phyloP scores from a whole-genome alignment of 2,797 vertebrate species.

The Notolepis coatsorum region DNA sequence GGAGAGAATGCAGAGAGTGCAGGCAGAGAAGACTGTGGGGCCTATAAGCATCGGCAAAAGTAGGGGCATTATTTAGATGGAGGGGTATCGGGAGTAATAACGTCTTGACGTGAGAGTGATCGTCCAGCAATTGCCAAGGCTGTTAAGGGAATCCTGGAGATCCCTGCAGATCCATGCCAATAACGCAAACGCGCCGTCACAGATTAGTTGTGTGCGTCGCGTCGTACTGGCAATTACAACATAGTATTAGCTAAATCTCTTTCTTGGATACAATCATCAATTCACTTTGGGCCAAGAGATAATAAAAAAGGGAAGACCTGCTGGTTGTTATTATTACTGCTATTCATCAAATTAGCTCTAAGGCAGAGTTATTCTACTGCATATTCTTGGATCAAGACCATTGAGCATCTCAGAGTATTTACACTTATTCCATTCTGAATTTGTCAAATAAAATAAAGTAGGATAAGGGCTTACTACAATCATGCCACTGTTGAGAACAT shows the following conservation, averaged over 20 bases:
- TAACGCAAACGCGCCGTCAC: slow-evolving; percentile 4
- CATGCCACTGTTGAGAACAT: not conserved
- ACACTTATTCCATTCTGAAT: slow-evolving; percentile 3
- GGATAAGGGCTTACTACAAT: slow-evolving; percentile 3
- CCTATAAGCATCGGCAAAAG: slow-evolving; percentile 12
- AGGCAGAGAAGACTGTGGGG: not conserved
- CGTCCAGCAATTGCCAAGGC: not conserved
- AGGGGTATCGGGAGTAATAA: slow-evolving; percentile 5
- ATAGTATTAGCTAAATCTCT: slow-evolving; percentile 3
- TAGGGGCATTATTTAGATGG: slow-evolving; percentile 11
- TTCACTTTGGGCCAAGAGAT: slow-evolving; percentile 1
- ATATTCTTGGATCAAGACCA: not conserved
- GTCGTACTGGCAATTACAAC: slow-evolving; percentile 2
- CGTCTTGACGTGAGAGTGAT: slow-evolving; percentile 1
- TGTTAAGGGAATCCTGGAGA: not conserved
- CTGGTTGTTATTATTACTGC: slow-evolving; percentile 4
- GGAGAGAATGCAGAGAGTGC: not conserved
- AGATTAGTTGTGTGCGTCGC: not conserved
- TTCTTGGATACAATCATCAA: not conserved
- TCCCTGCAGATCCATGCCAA: not conserved
- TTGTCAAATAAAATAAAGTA: slow-evolving; percentile 5
- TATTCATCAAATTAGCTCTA: not conserved
- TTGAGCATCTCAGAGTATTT: not conserved
- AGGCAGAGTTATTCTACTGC: not conserved
- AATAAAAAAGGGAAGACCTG: slow-evolving; percentile 5